phyloP scores from a whole-genome alignment of 2,113 vertebrate genomes.

The Chrysochloris asiatica region DNA sequence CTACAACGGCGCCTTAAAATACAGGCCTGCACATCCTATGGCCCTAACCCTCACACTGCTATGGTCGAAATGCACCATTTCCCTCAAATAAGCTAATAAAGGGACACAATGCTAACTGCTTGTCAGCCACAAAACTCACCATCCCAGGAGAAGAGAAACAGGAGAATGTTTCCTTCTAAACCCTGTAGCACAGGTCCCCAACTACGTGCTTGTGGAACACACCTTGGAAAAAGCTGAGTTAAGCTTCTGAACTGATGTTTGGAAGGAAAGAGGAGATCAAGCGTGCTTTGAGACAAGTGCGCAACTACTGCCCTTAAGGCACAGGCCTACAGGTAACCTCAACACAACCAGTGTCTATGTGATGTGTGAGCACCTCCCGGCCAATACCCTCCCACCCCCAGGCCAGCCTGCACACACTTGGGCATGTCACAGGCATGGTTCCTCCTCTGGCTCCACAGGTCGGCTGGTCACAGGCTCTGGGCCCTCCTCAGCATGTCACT shows the following conservation, averaged over 20 bases:
- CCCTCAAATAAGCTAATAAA: neutral
- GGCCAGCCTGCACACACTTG: too few relatives aligned
- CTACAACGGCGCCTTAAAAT: neutral
- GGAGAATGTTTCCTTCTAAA: neutral
- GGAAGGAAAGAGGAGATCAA: too few relatives aligned
- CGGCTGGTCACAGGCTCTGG: neutral
- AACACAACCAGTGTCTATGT: too few relatives aligned
- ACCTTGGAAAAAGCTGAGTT: neutral
- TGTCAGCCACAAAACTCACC: neutral
- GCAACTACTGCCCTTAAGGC: too few relatives aligned
- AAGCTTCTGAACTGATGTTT: neutral
- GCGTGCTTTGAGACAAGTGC: too few relatives aligned
- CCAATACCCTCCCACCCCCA: too few relatives aligned
- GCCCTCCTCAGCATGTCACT: neutral
- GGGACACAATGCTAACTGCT: neutral
- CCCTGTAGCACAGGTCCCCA: neutral
- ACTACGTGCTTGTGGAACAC: conserved; percentile 7
- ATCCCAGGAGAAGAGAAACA: neutral
- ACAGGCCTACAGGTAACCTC: too few relatives aligned
- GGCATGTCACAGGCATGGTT: too few relatives aligned
- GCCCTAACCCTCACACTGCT: neutral
- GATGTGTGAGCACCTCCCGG: too few relatives aligned
- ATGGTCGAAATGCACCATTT: neutral
- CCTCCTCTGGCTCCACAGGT: too few relatives aligned
- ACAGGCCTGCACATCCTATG: neutral